Base-by-base conservation (phyloP, 2,797 vertebrate genomes). In the Urosaurus nigricauda region DNA sequence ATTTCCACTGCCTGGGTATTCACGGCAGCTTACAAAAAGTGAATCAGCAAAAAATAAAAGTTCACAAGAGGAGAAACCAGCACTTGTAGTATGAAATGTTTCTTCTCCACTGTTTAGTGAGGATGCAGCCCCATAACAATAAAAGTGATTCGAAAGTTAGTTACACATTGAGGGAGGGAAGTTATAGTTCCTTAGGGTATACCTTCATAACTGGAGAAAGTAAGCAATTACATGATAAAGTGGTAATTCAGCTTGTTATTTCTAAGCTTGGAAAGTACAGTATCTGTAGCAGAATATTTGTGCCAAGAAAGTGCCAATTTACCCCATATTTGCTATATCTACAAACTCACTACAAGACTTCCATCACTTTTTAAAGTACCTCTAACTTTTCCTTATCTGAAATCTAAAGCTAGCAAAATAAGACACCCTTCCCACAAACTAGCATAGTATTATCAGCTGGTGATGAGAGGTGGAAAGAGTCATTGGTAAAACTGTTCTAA, bases 401-500 rank as follows among this genome's bases (percentile, higher is more conserved):
- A 78, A 68, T 79, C 5, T 86, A 86, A 77, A 26, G 19, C 5
- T 1, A 16, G 0, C 12, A 40, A 32, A 40, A 65, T 7, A 79
- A 70, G 17, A 13, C 5, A 0, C 8, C 1, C 12, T 32, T 21
- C 19, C 16, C 21, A 40, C 35, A 87, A 53, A 79, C 19, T 4
- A 71, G 19, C 40, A 19, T 35, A 71, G 40, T 29, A 68, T 51
- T 86, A 80, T 70, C 26, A 85, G 37, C 37, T 71, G 35, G 26
- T 40, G 11, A 29, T 84, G 87, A 71, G 37, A 63, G 65, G 32
- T 79, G 29, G 37, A 37, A 43, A 43, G 40, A 75, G 3, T 73
- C 29, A 83, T 16, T 40, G 89, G 43, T 12, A 16, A n/a, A 78
- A 17, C 89, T 0, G 79, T 60, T 91, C 82, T 56, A 88, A 37